Conservation (phyloP, 2,113 vertebrate genomes). For the Haemorhous mexicanus region DNA sequence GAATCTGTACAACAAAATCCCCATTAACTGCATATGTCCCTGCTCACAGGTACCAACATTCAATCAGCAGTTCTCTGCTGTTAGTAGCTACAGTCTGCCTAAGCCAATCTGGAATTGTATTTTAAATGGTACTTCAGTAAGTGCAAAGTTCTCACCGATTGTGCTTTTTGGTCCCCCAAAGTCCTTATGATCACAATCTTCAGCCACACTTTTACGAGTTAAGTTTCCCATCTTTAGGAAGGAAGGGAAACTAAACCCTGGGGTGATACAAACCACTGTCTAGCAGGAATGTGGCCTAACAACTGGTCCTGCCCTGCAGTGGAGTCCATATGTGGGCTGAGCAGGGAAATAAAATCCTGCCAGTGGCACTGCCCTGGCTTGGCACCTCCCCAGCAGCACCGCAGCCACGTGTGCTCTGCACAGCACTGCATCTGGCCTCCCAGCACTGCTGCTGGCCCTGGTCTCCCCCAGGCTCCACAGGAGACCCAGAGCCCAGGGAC, state of each 20-base stretch:
- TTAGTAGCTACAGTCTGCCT: background rate
- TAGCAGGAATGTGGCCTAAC: background rate
- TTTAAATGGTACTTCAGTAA: background rate
- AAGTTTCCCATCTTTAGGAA: background rate
- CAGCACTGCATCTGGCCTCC: background rate
- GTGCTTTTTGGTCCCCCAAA: background rate
- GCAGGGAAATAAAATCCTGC: background rate
- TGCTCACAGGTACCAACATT: background rate
- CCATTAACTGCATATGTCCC: background rate
- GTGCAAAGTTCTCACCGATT: background rate
- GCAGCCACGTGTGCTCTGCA: no score
- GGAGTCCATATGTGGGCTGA: rapidly evolving
- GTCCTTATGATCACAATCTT: rapidly evolving
- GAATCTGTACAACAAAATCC: background rate
- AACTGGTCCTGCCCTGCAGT: background rate
- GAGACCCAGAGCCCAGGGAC: background rate
- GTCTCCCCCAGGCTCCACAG: rapidly evolving
- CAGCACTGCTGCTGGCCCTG: background rate
- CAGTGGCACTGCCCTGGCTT: background rate
- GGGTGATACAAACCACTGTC: background rate
- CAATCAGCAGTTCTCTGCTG: background rate
- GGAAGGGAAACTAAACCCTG: background rate
- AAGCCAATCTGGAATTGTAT: background rate
- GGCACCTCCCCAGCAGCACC: no score
- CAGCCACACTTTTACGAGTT: background rate